A percentile compares a stretch with the other conserved stretches of the same genome.
phyloP scores from a whole-genome alignment of 2,888 invertebrate genomes.

The Chirona hameri region DNA sequence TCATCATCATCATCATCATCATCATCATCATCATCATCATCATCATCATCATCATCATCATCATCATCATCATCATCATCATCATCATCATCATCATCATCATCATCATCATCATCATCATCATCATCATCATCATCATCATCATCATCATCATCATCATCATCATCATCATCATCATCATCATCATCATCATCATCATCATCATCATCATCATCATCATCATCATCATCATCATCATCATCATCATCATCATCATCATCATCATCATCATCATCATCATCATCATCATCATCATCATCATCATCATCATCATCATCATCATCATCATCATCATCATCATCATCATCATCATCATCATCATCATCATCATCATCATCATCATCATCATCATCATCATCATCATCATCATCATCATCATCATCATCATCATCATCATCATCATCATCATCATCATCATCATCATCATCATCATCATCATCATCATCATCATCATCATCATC shows the following conservation, averaged over 20 bases:
- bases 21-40: conserved; percentile 22
- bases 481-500: conserved; percentile 22
- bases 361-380: conserved; percentile 22
- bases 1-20: conserved; percentile 6
- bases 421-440: conserved; percentile 22
- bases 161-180: conserved; percentile 7
- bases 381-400: conserved; percentile 22
- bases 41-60: conserved; percentile 22
- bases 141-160: not conserved
- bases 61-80: conserved; percentile 22
- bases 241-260: not conserved
- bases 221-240: conserved; percentile 22
- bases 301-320: conserved; percentile 22
- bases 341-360: conserved; percentile 22
- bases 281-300: conserved; percentile 22
- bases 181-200: conserved; percentile 22
- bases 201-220: conserved; percentile 22
- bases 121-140: conserved; percentile 22
- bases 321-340: conserved; percentile 22
- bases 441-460: conserved; percentile 22
- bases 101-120: conserved; percentile 22
- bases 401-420: conserved; percentile 22
- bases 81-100: conserved; percentile 22
- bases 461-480: conserved; percentile 22
- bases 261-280: not conserved